Evolutionary conservation across 1,140 invertebrate genomes (phyloP).

Genomic region (Vanessa tameamea): DNA sequence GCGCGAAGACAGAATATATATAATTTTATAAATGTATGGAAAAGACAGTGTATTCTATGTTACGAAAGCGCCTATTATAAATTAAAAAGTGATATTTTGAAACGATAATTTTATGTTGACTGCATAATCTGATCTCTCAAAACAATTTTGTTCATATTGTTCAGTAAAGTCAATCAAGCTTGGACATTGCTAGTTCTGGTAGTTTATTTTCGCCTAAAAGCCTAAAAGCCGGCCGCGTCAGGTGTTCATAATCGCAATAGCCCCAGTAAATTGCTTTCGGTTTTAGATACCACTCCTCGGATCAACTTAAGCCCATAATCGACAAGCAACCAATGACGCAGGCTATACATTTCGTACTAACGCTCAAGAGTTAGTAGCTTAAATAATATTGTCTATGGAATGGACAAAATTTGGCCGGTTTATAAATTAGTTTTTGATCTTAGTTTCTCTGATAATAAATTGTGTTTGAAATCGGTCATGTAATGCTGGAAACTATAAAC

Average conservation of each 20-base stretch:
- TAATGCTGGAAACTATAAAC: too few relatives aligned
- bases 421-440: too few relatives aligned
- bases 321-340: background rate
- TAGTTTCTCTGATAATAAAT: too few relatives aligned
- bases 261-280: conserved; percentile 34
- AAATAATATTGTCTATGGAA: too few relatives aligned
- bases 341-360: background rate
- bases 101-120: background rate
- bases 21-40: too few relatives aligned
- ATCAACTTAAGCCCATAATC: conserved; percentile 1
- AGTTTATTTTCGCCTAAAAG: conserved; percentile 19
- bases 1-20: too few relatives aligned
- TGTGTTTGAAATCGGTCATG: too few relatives aligned
- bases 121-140: background rate
- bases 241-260: conserved; percentile 37
- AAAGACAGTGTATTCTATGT: too few relatives aligned
- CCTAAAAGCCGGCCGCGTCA: conserved; percentile 24
- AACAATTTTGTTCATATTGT: background rate
- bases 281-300: conserved; percentile 13
- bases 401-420: too few relatives aligned
- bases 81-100: too few relatives aligned
- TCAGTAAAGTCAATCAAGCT: conserved; percentile 9
- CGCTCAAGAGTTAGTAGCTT: background rate
- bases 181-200: background rate
- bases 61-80: too few relatives aligned